Evolutionary conservation across 2,113 vertebrate genomes (phyloP).

Genomic region (Conger conger): DNA sequence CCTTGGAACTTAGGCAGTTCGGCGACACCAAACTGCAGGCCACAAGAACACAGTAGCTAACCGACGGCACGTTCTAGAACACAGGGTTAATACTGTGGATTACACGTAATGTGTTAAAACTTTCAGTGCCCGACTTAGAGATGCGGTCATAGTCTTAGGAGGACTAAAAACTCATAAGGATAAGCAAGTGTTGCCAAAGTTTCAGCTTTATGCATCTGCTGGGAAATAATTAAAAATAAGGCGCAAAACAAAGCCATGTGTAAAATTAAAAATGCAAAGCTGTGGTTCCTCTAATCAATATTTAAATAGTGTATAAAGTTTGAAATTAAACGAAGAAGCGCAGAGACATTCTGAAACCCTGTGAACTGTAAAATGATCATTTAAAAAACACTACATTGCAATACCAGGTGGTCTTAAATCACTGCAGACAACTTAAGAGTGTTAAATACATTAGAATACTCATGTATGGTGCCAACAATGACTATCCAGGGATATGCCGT

Average conservation of each 20-base stretch:
- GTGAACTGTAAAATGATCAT: slow-evolving; percentile 29
- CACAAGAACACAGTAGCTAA: not conserved
- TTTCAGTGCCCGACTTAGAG: not conserved
- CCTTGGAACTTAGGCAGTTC: slow-evolving; percentile 17
- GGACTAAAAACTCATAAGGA: not conserved
- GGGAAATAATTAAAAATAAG: not conserved
- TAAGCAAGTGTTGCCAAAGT: not conserved
- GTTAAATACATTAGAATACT: slow-evolving; percentile 48
- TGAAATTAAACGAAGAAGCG: slow-evolving; percentile 9
- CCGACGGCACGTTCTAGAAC: not conserved
- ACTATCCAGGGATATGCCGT: slow-evolving; percentile 10
- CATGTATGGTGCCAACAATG: not conserved
- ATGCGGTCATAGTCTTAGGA: not conserved
- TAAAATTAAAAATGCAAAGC: slow-evolving; percentile 4
- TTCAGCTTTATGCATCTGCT: not conserved
- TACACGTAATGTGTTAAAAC: not conserved
- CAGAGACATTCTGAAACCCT: slow-evolving; percentile 2
- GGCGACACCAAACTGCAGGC: too few relatives aligned
- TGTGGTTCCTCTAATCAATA: not conserved
- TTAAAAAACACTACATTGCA: slow-evolving; percentile 38
- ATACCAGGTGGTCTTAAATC: slow-evolving; percentile 51
- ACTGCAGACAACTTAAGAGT: slow-evolving; percentile 40
- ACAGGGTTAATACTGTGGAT: not conserved
- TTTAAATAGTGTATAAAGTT: slow-evolving; percentile 7
- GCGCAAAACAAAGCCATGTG: slow-evolving; percentile 14